A percentile compares a stretch with the other conserved stretches of the same genome.
Evolutionary conservation across 2,888 invertebrate species (phyloP).

Genomic region (Acanthosepion lycidas): DNA sequence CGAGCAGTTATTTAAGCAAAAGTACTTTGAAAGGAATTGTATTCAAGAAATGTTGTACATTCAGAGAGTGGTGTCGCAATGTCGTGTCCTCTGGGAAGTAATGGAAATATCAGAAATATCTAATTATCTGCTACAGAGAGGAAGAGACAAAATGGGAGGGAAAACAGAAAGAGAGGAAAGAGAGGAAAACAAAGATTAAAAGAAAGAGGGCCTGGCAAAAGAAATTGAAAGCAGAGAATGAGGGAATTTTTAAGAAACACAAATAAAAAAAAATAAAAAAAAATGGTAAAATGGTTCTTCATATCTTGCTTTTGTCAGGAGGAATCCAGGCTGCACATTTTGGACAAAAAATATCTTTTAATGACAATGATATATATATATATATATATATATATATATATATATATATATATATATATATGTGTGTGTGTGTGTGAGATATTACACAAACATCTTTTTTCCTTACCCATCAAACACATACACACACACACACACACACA

Average conservation of each 20-base stretch:
- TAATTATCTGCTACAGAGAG: background rate
- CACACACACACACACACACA: too few species aligned
- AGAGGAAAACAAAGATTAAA: background rate
- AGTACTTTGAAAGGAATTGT: background rate
- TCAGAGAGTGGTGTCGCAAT: background rate
- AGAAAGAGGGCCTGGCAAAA: background rate
- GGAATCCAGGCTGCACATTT: background rate
- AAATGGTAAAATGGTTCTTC: background rate
- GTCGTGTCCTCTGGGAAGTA: constrained; percentile 21
- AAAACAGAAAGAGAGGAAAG: background rate
- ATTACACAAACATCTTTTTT: background rate
- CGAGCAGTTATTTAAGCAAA: background rate
- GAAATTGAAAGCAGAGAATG: background rate
- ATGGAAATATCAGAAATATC: constrained; percentile 33
- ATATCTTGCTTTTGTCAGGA: background rate
- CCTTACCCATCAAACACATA: too few species aligned
- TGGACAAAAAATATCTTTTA: constrained; percentile 16
- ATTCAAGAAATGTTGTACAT: constrained; percentile 22
- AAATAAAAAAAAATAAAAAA: background rate
- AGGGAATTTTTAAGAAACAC: background rate
- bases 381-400: too few species aligned
- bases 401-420: too few species aligned
- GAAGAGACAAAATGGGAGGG: background rate
- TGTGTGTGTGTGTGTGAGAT: too few species aligned
- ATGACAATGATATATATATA: background rate